Evolutionary conservation across 2,113 vertebrate species (phyloP).

Genomic region (Craseonycteris thonglongyai): DNA sequence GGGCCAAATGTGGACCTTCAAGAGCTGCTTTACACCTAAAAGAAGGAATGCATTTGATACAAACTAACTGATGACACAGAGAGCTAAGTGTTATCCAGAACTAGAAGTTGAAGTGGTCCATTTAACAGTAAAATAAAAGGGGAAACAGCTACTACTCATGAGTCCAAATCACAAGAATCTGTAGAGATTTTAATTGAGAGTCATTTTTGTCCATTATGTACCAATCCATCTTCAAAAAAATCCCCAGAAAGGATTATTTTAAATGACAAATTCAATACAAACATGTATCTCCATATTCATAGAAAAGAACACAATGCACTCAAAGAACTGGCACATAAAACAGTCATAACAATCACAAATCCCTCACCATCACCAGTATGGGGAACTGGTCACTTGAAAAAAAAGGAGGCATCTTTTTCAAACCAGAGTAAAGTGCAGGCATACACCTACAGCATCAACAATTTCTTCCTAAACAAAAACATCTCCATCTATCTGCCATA

Average conservation of each 20-base stretch:
- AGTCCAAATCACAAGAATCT: not conserved
- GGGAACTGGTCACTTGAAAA: not conserved
- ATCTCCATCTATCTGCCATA: not conserved
- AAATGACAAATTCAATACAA: slow-evolving; percentile 18
- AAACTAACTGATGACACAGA: not conserved
- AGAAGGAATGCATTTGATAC: not conserved
- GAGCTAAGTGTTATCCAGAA: not conserved
- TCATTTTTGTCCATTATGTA: not conserved
- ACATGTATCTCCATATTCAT: not conserved
- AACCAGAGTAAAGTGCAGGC: not conserved
- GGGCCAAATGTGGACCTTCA: not conserved
- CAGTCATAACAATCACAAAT: not conserved
- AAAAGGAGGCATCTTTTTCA: not conserved
- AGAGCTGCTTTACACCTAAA: not conserved
- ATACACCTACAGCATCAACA: not conserved
- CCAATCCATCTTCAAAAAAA: not conserved
- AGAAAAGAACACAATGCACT: not conserved
- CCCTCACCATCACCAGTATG: not conserved
- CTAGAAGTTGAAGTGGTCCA: not conserved
- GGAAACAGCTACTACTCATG: not conserved
- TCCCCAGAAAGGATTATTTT: not conserved
- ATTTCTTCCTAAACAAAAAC: not conserved
- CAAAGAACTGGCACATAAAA: not conserved
- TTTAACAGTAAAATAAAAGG: not conserved
- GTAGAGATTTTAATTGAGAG: not conserved